phyloP scores from a whole-genome alignment of 2,797 vertebrate species.

The Enteromius treurensis region DNA sequence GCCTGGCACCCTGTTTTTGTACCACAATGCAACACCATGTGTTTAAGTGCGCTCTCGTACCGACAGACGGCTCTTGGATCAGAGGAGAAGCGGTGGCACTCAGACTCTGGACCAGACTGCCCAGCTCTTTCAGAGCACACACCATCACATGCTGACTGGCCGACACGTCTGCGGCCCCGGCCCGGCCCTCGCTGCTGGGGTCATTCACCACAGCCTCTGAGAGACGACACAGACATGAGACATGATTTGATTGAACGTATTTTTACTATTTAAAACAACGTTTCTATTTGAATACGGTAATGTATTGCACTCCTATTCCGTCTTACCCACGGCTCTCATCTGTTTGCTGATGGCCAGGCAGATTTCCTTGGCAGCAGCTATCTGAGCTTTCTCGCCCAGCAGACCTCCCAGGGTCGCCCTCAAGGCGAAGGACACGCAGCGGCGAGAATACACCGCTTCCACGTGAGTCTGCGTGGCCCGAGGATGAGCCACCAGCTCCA shows the following conservation, averaged over 20 bases:
- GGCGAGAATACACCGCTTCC: constrained; percentile 96
- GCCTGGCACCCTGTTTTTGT: neutral
- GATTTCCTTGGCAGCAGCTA: constrained; percentile 97
- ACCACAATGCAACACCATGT: neutral
- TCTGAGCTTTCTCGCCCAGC: constrained; percentile 97
- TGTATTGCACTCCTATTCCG: no score
- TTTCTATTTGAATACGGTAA: no score
- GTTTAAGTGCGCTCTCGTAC: constrained; percentile 66
- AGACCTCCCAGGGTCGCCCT: constrained; percentile 94
- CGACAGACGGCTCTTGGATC: constrained; percentile 95
- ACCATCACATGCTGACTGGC: constrained; percentile 99
- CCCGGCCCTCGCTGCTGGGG: constrained; percentile 91
- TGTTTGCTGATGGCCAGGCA: constrained; percentile 98
- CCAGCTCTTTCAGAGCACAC: constrained; percentile 95
- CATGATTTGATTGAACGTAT: no score
- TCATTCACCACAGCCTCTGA: constrained; percentile 95
- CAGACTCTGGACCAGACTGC: constrained; percentile 95
- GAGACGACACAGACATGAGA: neutral
- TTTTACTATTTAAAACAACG: no score
- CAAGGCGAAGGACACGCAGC: constrained; percentile 97
- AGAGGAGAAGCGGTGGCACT: constrained; percentile 95
- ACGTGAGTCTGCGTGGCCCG: constrained; percentile 97
- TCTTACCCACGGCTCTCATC: constrained; percentile 98
- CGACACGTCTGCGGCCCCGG: constrained; percentile 90
- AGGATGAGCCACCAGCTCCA: constrained; percentile 96